Conservation (phyloP, 2,113 vertebrate genomes). For the Odontesthes bonariensis region DNA sequence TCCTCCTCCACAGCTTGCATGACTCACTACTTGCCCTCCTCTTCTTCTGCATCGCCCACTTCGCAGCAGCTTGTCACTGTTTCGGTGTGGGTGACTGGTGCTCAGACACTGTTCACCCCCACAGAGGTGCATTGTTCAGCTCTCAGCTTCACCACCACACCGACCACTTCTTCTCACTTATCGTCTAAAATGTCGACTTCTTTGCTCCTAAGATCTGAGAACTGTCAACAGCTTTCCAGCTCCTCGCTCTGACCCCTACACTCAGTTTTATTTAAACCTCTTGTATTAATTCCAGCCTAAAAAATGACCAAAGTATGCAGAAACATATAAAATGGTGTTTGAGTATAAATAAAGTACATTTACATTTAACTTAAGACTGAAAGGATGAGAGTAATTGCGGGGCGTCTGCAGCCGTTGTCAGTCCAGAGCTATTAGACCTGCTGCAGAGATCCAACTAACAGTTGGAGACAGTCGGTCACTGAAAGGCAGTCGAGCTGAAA, state of each 20-base stretch:
- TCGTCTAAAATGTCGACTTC: not conserved
- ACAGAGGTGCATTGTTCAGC: slow-evolving; percentile 4
- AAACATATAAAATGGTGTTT: no score
- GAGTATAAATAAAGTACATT: no score
- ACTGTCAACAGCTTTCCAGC: no score
- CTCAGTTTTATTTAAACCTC: not conserved
- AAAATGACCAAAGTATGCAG: no score
- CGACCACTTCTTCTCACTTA: not conserved
- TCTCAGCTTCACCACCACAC: not conserved
- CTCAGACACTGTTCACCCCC: slow-evolving; percentile 14
- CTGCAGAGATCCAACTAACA: not conserved
- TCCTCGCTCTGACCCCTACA: no score
- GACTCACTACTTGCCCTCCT: slow-evolving; percentile 36
- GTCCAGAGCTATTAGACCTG: not conserved
- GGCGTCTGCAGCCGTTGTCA: slow-evolving; percentile 5
- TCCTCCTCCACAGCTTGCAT: slow-evolving; percentile 12
- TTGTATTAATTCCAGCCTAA: no score
- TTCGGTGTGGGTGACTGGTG: slow-evolving; percentile 33
- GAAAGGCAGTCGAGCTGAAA: not conserved
- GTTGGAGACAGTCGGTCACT: not conserved
- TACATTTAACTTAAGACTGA: no score
- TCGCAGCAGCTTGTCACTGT: slow-evolving; percentile 12
- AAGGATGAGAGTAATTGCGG: slow-evolving; percentile 6
- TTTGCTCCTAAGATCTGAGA: no score
- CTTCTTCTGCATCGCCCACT: slow-evolving; percentile 17